Percentiles rank a stretch among this genome's conserved stretches.
These are phyloP conservation scores for Ylistrum balloti DNA, from an alignment of 1,140 invertebrate genomes.

Conservation along the genomic window DNA sequence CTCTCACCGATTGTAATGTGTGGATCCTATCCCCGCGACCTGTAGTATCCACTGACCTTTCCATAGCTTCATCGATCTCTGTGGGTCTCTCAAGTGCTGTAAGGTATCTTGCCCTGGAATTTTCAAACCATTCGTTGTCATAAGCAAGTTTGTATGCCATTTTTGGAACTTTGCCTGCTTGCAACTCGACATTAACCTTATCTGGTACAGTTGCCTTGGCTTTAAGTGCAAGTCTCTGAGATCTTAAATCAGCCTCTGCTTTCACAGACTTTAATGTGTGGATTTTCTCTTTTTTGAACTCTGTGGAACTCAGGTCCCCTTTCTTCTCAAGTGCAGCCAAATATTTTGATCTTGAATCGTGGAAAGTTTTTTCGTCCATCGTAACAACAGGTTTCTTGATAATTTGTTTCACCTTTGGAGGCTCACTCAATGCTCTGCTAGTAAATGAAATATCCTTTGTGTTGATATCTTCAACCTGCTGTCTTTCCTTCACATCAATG, in stretches of 20 bases:
- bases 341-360: neutral
- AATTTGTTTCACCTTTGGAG: neutral
- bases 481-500: neutral
- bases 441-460: neutral
- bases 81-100: neutral
- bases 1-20: neutral
- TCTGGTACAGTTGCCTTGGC: neutral
- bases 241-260: conserved; percentile 13
- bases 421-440: neutral
- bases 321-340: neutral
- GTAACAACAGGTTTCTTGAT: conserved; percentile 33
- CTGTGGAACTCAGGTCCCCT: neutral
- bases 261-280: conserved; percentile 32
- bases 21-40: neutral
- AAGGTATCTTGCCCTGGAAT: neutral
- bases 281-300: neutral
- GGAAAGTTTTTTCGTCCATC: neutral
- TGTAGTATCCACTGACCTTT: neutral
- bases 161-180: neutral
- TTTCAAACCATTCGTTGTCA: neutral
- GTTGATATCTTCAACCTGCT: neutral
- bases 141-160: conserved; percentile 31
- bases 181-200: neutral
- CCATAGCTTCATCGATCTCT: neutral
- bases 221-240: neutral